Base-by-base conservation (phyloP, 2,888 invertebrate species). In the Nomada ruficornis region DNA sequence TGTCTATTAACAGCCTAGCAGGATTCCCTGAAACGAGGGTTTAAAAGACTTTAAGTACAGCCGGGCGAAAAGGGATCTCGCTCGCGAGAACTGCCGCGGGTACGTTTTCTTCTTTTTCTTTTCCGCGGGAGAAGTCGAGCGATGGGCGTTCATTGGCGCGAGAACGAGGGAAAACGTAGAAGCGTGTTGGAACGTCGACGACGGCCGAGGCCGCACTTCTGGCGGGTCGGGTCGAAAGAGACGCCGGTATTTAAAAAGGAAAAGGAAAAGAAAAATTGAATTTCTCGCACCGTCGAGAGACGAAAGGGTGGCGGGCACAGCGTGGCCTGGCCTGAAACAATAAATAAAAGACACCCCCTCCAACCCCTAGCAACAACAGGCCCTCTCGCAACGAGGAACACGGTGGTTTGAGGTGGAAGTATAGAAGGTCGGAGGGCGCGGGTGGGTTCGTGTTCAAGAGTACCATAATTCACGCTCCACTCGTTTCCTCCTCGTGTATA, bases 381-480 rank as follows among this genome's bases (percentile, higher is more conserved):
- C 62, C 52, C 72, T 77, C 64, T 59, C 47, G 63, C 67, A 64
- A 77, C 70, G 81, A 72, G 74, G 50, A 78, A 70, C 77, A 57
- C 20, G 55, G 20, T 29, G 65, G 67, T 60, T 74, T 52, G 71
- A 78, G 75, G 77, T 74, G 71, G 63, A 81, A 63, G 69, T 50
- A 65, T 55, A 44, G 55, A 55, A 73, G 65, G 60, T 69, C 65
- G 80, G 60, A 54, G 60, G 47, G 59, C 44, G 60, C 52, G 60
- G 79, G 77, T 73, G 86, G 84, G 86, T 80, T 82, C 75, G 86
- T 88, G 86, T 89, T 90, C 90, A 90, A 88, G 88, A 90, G 89
- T 88, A 85, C 89, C 84, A 90, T 92, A 91, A 92, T 91, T 91
- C 90, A 91, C 91, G 88, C 88, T 87, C 87, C 84, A 84, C 90